Evolutionary conservation across 1,140 invertebrate species (phyloP).

Genomic region (Linepithema humile): DNA sequence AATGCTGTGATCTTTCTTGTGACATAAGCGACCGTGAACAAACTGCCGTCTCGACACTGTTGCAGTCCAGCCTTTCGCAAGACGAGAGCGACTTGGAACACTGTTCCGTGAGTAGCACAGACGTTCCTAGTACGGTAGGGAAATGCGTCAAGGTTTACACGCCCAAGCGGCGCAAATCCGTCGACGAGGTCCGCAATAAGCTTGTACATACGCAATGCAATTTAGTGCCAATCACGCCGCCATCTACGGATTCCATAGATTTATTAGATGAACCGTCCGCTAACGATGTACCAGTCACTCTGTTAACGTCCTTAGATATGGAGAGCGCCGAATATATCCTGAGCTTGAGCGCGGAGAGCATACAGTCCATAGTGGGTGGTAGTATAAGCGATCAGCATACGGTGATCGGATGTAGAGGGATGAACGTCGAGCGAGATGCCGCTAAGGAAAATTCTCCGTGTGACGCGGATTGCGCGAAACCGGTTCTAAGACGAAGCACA

Average conservation of each 20-base stretch:
- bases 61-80: constrained; percentile 55
- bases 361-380: constrained; percentile 74
- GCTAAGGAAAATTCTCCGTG: constrained; percentile 57
- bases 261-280: constrained; percentile 76
- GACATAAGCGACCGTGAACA: constrained; percentile 63
- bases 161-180: constrained; percentile 76
- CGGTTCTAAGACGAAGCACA: constrained; percentile 78
- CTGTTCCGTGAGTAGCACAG: constrained; percentile 65
- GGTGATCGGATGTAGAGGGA: constrained; percentile 57
- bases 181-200: constrained; percentile 65
- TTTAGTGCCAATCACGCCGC: constrained; percentile 67
- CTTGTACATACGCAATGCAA: constrained; percentile 62
- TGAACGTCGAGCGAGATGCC: constrained; percentile 45
- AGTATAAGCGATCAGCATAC: constrained; percentile 60
- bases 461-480: constrained; percentile 64
- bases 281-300: constrained; percentile 75
- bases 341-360: constrained; percentile 76
- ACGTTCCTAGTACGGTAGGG: constrained; percentile 75
- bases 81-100: constrained; percentile 52
- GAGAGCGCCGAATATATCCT: constrained; percentile 79
- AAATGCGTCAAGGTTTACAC: constrained; percentile 81
- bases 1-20: constrained; percentile 77
- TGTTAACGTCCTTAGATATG: constrained; percentile 76
- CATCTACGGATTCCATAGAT: constrained; percentile 78
- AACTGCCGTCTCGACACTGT: constrained; percentile 22